Evolutionary conservation across 2,888 invertebrate species (phyloP), one percentile per base, ranked within the genome.

Genomic region (Choreutis nemorana): DNA sequence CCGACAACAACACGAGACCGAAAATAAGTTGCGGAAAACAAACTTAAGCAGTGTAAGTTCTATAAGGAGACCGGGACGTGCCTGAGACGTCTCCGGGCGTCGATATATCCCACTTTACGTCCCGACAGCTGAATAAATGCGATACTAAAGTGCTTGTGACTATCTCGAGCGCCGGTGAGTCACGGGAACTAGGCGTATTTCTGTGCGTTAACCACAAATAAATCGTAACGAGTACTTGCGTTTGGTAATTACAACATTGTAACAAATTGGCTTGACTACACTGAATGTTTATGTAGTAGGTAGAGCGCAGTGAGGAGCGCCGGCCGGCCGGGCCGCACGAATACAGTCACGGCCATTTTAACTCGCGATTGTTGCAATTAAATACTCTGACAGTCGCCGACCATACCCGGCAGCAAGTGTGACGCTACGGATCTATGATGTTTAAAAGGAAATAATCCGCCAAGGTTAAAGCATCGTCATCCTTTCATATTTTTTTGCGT

Each of bases 21-120:
- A 45, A 54, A 56, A 59, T 58, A 54, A 61, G 48, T 46, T 44
- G 40, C 45, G 42, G 39, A 33, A 46, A 48, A 56, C 59, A 51
- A 51, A 46, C 46, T 37, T 44, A 44, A 42, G 42, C 35, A 39
- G 43, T 49, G 14, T 48, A 44, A 44, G 42, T 37, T 36, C 38
- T 42, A 42, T 43, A 47, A 53, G 40, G 48, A 52, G 51, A 50
- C 48, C 47, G 45, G 40, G 39, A 48, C 49, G 56, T 50, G 52
- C 43, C 45, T 46, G 40, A 31, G 40, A 33, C 39, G 45, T 36
- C 30, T 30, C 34, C 39, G 31, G 33, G 38, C 44, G 39, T 33
- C 35, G 22, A 32, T 42, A 31, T 33, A 39, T 37, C 35, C 32
- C n/a, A n/a, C 33, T 41, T 35, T 39, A 42, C 35, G 37, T 37